These are phyloP conservation scores for Sarcoramphus papa DNA, from an alignment of 2,797 vertebrate species.

Conservation along the genomic window DNA sequence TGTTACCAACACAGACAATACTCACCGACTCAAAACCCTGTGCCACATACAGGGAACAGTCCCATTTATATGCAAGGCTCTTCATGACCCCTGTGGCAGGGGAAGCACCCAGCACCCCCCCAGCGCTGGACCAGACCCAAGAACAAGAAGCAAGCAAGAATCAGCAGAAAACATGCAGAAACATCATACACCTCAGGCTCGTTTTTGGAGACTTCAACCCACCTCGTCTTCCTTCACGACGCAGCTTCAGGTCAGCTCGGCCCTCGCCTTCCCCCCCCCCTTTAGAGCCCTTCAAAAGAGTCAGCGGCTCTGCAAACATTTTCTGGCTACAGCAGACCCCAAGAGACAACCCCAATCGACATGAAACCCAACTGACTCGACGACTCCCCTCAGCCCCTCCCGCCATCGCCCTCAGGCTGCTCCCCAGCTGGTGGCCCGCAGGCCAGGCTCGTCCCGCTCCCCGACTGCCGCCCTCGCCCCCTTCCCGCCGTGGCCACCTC, in stretches of 20 bases:
- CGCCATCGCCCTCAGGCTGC: not conserved
- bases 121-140: not conserved
- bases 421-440: not conserved
- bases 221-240: not conserved
- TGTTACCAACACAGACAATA: not conserved
- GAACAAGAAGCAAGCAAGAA: not conserved
- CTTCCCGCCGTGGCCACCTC: not conserved
- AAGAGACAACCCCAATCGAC: too few species aligned
- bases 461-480: not conserved
- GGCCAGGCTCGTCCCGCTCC: not conserved
- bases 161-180: not conserved
- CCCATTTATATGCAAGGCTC: not conserved
- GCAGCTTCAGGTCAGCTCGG: not conserved
- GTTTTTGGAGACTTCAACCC: not conserved
- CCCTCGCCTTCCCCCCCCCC: not conserved
- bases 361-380: fast-evolving
- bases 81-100: fast-evolving
- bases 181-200: not conserved
- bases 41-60: fast-evolving
- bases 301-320: not conserved
- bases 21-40: not conserved
- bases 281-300: not conserved
- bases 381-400: not conserved
- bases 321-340: not conserved
- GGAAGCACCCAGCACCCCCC: not conserved